Evolutionary conservation across 92 coral and sea anemone species (phyloP), one percentile per base, ranked within the genome.

Genomic region (Micromussa lordhowensis): DNA sequence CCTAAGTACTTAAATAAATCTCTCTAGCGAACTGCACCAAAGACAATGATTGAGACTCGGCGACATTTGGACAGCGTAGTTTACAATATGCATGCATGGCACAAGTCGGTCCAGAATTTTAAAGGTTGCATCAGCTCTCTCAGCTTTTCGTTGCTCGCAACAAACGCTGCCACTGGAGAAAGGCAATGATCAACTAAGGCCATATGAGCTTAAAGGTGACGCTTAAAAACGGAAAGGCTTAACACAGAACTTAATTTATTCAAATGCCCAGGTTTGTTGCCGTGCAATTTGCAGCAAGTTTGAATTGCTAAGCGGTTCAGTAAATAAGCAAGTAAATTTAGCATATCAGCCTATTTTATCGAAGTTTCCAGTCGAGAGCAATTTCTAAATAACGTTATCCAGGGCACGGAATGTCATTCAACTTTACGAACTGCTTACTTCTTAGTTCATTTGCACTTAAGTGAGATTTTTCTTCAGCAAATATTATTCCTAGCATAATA

Each of bases 241-340:
- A 40, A 28, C 40, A 77, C 54, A 35, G 70, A 36, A 55, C 30
- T 77, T 77, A 86, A 86, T 86, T 86, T 44, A 86, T 86, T 86
- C 83, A 78, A 40, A 64, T 77, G 76, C 64, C 82, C 75, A 75
- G 73, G 76, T 77, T 77, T 77, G 89, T 64, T 76, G 34, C 83
- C 83, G 40, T 61, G 78, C 77, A 86, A 86, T 68, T 58, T 86
- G 77, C 89, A 59, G 68, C 78, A 82, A 72, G 82, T 73, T 83
- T 78, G 91, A 87, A 91, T 82, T 81, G 93, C 87, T 82, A 87
- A 91, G 85, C 79, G 51, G 75, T 80, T 81, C 81, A 82, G 85
- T 82, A 84, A 82, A 91, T 87, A 77, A 74, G 35, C 15, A 26
- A 78, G 88, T 83, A 79, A 82, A 86, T 91, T 91, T 86, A 91